These are phyloP conservation scores for Agelastica alni DNA, from an alignment of 2,888 invertebrate species.

Conservation along the genomic window DNA sequence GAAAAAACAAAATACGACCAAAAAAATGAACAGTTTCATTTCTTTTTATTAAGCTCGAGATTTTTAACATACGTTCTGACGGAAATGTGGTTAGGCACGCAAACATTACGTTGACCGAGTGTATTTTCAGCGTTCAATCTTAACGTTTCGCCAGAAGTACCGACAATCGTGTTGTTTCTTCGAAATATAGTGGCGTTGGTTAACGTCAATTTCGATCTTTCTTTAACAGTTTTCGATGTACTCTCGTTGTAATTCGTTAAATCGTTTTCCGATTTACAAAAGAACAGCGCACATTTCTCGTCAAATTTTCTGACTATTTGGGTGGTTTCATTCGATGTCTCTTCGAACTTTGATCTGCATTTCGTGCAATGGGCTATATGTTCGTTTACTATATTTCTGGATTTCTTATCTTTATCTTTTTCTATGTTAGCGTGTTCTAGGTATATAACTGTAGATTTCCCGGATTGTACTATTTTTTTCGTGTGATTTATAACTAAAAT, in stretches of 20 bases:
- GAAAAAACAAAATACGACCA: too few species aligned
- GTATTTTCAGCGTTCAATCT: slow-evolving; percentile 28
- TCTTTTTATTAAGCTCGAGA: slow-evolving; percentile 39
- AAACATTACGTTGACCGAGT: slow-evolving; percentile 27
- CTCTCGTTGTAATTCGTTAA: slow-evolving; percentile 32
- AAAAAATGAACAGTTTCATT: slow-evolving; percentile 11
- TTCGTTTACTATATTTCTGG: slow-evolving; percentile 15
- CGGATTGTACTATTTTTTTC: slow-evolving; percentile 31
- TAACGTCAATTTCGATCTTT: slow-evolving; percentile 40
- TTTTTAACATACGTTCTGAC: slow-evolving; percentile 45
- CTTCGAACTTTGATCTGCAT: slow-evolving; percentile 33
- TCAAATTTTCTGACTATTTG: neutral
- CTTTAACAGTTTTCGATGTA: slow-evolving; percentile 37
- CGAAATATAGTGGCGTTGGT: slow-evolving; percentile 27
- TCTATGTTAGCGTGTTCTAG: slow-evolving; percentile 27
- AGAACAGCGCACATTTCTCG: slow-evolving; percentile 21
- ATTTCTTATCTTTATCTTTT: slow-evolving; percentile 21
- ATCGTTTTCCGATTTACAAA: slow-evolving; percentile 43
- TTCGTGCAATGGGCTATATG: slow-evolving; percentile 32
- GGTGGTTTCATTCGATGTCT: neutral
- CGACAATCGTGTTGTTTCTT: slow-evolving; percentile 39
- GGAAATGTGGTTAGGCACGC: slow-evolving; percentile 39
- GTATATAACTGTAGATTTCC: slow-evolving; percentile 34
- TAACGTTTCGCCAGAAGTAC: slow-evolving; percentile 26
- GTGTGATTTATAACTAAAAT: slow-evolving; percentile 41